A percentile compares a stretch with the other conserved stretches of the same genome.
Evolutionary conservation across 2,888 invertebrate species (phyloP).

Genomic region (Bugulina stolonifera): DNA sequence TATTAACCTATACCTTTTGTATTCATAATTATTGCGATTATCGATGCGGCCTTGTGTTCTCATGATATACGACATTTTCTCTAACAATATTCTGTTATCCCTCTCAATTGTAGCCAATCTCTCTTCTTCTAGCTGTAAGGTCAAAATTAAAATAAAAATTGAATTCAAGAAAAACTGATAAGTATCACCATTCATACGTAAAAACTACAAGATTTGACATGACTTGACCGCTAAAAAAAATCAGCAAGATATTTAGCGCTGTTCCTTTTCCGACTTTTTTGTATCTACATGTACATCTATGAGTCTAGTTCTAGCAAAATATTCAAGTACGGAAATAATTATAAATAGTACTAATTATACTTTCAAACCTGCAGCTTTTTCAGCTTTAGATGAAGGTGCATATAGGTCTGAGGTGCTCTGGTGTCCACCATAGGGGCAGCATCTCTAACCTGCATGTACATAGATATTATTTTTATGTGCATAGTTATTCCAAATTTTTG

Average conservation of each 20-base stretch:
- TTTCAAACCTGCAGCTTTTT: slow-evolving; percentile 36
- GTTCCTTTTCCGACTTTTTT: too few relatives aligned
- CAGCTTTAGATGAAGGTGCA: slow-evolving; percentile 40
- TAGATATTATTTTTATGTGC: too few relatives aligned
- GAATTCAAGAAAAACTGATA: too few relatives aligned
- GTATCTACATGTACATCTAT: too few relatives aligned
- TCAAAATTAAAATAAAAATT: neutral
- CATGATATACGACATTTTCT: slow-evolving; percentile 54
- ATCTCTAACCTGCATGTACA: slow-evolving; percentile 43
- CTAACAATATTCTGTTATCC: slow-evolving; percentile 51
- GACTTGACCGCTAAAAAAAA: too few relatives aligned
- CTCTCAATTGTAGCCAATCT: slow-evolving; percentile 51
- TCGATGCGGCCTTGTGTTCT: slow-evolving; percentile 50
- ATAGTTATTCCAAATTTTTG: too few relatives aligned
- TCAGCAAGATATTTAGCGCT: too few relatives aligned
- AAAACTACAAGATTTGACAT: too few relatives aligned
- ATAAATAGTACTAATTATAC: too few relatives aligned
- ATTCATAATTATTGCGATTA: slow-evolving; percentile 50
- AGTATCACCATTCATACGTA: too few relatives aligned
- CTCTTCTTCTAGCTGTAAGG: slow-evolving; percentile 50
- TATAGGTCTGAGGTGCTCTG: slow-evolving; percentile 37
- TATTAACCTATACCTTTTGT: slow-evolving; percentile 52
- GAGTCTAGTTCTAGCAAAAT: too few relatives aligned
- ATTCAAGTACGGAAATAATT: too few relatives aligned
- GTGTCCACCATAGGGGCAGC: slow-evolving; percentile 38